Base-by-base conservation (phyloP, 2,888 invertebrate genomes). In the Drosophila aldrichi region DNA sequence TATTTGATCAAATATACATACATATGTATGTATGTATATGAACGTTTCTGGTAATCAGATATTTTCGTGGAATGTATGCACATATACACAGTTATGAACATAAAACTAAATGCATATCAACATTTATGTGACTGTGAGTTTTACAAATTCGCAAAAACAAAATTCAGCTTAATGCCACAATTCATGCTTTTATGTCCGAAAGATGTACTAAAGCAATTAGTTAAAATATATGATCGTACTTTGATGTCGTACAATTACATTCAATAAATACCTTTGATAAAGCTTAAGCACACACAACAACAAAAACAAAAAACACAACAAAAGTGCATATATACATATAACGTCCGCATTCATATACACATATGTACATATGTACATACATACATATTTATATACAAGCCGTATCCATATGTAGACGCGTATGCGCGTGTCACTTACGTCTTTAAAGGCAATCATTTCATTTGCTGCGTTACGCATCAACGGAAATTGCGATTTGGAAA, bases 341-440 rank as follows among this genome's bases (percentile, higher is more conserved):
- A n/a, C n/a, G n/a, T n/a, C n/a, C n/a, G n/a, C 14, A 36, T 14
- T 3, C 25, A 25, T 25, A 34, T 4, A 4, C 3, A 34, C 3
- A 4, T 5, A 12, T 34, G 12, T 14, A 5, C 14, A 25, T 36
- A 38, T 16, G 16, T 38, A 38, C 1, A 6, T 25, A 25, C 6
- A 25, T 25, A 25, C 36, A 6, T 38, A 38, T 2, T 1, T 20
- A 25, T 18, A 48, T 12, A 49, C 20, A 22, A 1, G 9, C 3
- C 12, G 20, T 25, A 34, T 18, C 44, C 46, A 7, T 34, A 48
- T 43, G 18, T 10, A 32, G 3, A 6, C 10, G 62, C 51, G 64
- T 63, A 51, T 88, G 85, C 82, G 82, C 82, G 55, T 57, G 55
- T 51, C 62, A 83, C 84, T 87, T 88, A 84, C 78, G 68, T 65